Evolutionary conservation across 2,888 invertebrate genomes (phyloP).

Genomic region (Podabrus alpinus): DNA sequence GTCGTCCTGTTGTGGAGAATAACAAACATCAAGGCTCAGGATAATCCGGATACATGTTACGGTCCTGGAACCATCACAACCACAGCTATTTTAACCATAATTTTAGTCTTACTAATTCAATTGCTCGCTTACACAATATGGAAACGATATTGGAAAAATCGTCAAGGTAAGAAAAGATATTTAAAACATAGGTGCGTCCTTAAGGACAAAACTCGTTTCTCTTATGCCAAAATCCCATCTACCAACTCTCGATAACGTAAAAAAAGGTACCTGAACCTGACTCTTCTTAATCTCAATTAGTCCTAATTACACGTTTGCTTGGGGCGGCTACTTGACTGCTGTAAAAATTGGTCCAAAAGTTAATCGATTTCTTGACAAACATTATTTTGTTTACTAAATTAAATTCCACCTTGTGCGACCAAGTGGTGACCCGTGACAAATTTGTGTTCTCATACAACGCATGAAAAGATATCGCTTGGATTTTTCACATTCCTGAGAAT

Average conservation of each 20-base stretch:
- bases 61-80: constrained; percentile 72
- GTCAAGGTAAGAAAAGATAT: constrained; percentile 35
- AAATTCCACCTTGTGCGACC: background rate
- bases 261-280: background rate
- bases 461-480: background rate
- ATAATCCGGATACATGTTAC: constrained; percentile 59
- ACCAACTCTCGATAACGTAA: background rate
- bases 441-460: background rate
- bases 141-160: constrained; percentile 41
- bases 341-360: background rate
- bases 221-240: background rate
- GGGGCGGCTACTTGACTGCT: background rate
- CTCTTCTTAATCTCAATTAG: background rate
- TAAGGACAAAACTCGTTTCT: background rate
- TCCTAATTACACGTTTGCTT: background rate
- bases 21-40: constrained; percentile 10
- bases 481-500: background rate
- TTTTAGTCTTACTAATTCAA: constrained; percentile 66
- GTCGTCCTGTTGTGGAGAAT: background rate
- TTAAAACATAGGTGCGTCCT: background rate
- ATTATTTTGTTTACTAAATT: background rate
- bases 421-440: background rate
- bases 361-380: background rate
- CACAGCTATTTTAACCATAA: constrained; percentile 72
- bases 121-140: constrained; percentile 54